A percentile compares a stretch with the other conserved stretches of the same genome.
phyloP scores from a whole-genome alignment of 2,888 invertebrate genomes.

The Chrysolina americana region DNA sequence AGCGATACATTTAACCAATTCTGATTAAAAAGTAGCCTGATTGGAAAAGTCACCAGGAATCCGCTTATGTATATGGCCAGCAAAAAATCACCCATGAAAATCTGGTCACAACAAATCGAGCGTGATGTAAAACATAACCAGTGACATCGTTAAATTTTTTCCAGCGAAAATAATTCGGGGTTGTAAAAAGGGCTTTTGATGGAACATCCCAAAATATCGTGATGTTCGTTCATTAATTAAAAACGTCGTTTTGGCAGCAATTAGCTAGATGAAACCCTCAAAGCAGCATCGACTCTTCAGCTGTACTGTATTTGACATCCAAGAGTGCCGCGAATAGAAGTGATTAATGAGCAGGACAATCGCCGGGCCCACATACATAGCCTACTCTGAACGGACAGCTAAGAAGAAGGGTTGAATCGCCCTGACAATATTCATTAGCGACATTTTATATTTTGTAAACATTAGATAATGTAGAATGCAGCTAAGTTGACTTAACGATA shows the following conservation, averaged over 20 bases:
- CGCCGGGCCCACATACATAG: slow-evolving; percentile 56
- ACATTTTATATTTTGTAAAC: slow-evolving; percentile 67
- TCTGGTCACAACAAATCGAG: slow-evolving; percentile 30
- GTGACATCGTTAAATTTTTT: slow-evolving; percentile 44
- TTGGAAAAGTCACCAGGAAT: slow-evolving; percentile 15
- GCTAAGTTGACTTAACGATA: slow-evolving; percentile 47
- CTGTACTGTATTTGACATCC: slow-evolving; percentile 69
- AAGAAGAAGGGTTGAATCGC: slow-evolving; percentile 64
- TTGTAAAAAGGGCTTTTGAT: slow-evolving; percentile 51
- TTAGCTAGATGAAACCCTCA: slow-evolving; percentile 70
- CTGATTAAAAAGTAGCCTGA: not conserved
- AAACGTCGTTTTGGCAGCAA: slow-evolving; percentile 69
- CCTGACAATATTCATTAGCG: slow-evolving; percentile 61
- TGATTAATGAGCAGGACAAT: slow-evolving; percentile 70
- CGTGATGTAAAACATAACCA: slow-evolving; percentile 41
- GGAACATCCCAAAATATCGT: slow-evolving; percentile 64
- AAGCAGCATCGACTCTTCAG: slow-evolving; percentile 68
- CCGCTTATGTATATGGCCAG: slow-evolving; percentile 2
- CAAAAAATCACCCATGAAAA: slow-evolving; percentile 8
- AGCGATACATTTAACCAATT: not conserved
- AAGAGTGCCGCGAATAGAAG: slow-evolving; percentile 68
- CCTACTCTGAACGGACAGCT: slow-evolving; percentile 53
- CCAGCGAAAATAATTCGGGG: slow-evolving; percentile 37
- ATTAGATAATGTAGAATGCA: slow-evolving; percentile 50
- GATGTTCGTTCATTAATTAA: slow-evolving; percentile 68